Percentiles rank a stretch among this genome's conserved stretches.
Conservation (phyloP, 1,140 invertebrate genomes). For the Heliconius himera region DNA sequence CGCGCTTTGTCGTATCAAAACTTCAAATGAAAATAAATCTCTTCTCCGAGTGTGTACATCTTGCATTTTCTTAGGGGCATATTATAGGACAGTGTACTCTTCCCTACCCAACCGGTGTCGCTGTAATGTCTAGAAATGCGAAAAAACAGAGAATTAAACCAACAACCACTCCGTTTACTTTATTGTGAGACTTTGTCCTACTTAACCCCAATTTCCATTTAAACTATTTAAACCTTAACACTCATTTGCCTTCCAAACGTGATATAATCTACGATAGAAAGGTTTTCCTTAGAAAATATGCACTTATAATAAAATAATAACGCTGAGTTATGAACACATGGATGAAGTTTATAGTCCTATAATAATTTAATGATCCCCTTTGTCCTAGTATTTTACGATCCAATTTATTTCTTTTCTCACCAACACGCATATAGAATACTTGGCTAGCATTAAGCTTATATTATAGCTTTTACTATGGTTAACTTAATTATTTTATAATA, state of each 20-base stretch:
- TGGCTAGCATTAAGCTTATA: not conserved
- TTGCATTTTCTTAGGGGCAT: no score
- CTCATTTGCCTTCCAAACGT: not conserved
- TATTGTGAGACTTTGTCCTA: no score
- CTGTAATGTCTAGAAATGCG: no score
- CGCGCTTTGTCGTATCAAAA: no score
- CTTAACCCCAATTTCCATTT: not conserved
- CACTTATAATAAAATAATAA: constrained; percentile 10
- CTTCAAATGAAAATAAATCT: no score
- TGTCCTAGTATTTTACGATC: constrained; percentile 2
- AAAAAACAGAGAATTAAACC: no score
- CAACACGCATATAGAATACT: not conserved
- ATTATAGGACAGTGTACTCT: no score
- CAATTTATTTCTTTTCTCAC: constrained; percentile 10
- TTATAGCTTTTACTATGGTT: not conserved
- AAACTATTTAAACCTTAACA: not conserved
- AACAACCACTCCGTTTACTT: no score
- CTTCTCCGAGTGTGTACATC: no score
- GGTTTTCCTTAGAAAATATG: constrained; percentile 5
- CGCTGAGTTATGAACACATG: constrained; percentile 5
- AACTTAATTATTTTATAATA: no score
- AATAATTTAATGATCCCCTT: constrained; percentile 9
- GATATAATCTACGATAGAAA: not conserved
- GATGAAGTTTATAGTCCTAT: constrained; percentile 14
- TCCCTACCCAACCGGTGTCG: no score